Percentiles rank a stretch among this genome's conserved stretches.
phyloP scores from a whole-genome alignment of 2,797 vertebrate genomes.

The Sylvilagus floridanus region DNA sequence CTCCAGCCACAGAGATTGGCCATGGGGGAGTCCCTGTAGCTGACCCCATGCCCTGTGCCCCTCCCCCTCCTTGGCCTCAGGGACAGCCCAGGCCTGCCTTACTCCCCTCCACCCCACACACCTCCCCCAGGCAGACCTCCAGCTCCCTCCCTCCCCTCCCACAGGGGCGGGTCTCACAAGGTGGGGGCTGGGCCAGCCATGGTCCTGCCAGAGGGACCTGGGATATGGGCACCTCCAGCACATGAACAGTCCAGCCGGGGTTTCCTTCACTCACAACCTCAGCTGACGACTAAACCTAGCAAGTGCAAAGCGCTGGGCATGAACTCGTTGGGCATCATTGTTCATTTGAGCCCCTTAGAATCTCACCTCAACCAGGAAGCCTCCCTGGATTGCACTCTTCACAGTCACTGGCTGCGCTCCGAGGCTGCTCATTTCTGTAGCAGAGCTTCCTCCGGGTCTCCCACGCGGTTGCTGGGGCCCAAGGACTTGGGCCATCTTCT shows the following conservation, averaged over 20 bases:
- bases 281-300: neutral
- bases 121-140: neutral
- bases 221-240: neutral
- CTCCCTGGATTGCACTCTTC: neutral
- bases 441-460: no score
- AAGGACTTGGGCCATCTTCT: no score
- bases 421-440: neutral
- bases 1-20: constrained; percentile 59
- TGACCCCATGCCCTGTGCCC: neutral
- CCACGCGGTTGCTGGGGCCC: no score
- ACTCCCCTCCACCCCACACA: neutral
- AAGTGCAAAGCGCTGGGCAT: neutral
- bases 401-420: neutral
- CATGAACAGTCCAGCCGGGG: neutral
- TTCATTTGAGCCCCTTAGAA: neutral
- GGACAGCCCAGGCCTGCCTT: neutral
- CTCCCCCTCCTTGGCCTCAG: rapidly evolving
- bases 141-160: neutral
- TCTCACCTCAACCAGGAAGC: neutral
- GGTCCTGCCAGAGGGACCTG: neutral
- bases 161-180: neutral
- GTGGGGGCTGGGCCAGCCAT: neutral
- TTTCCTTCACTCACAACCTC: neutral
- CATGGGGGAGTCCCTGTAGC: constrained; percentile 45
- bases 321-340: neutral